Conservation (phyloP, 2,113 vertebrate species). For the Tichodroma muraria region DNA sequence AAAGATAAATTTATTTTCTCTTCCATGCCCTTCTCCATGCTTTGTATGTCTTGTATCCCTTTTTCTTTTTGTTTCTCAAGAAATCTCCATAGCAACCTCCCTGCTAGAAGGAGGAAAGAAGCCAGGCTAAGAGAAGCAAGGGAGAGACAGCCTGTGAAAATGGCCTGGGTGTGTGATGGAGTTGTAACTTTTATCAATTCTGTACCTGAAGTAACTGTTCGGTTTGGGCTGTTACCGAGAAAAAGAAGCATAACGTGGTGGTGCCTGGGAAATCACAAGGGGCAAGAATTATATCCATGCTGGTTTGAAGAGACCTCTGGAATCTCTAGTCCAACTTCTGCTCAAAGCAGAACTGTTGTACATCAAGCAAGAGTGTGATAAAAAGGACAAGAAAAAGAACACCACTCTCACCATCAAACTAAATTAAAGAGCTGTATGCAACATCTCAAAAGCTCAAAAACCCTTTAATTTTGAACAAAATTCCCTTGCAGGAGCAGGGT, state of each 20-base stretch:
- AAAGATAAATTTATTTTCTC: not conserved
- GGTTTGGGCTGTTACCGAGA: not conserved
- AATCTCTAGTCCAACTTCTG: not conserved
- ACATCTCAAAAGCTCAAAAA: not conserved
- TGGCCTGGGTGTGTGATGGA: not conserved
- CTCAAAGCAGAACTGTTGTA: not conserved
- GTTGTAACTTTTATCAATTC: not conserved
- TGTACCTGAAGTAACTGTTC: not conserved
- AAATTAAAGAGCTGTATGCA: not conserved
- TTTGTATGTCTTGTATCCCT: not conserved
- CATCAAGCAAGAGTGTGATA: not conserved
- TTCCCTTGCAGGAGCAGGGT: not conserved
- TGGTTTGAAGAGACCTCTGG: not conserved
- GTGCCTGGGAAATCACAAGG: not conserved
- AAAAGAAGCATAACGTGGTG: fast-evolving
- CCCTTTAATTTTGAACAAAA: not conserved
- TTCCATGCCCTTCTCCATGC: not conserved
- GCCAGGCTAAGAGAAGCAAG: not conserved
- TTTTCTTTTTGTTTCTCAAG: not conserved
- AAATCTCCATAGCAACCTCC: constrained; percentile 38
- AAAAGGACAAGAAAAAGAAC: not conserved
- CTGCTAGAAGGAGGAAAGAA: not conserved
- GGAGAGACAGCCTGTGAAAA: not conserved
- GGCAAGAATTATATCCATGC: not conserved
- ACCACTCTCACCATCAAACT: not conserved